phyloP scores from a whole-genome alignment of 2,113 vertebrate genomes.

The Chaetops frenatus region DNA sequence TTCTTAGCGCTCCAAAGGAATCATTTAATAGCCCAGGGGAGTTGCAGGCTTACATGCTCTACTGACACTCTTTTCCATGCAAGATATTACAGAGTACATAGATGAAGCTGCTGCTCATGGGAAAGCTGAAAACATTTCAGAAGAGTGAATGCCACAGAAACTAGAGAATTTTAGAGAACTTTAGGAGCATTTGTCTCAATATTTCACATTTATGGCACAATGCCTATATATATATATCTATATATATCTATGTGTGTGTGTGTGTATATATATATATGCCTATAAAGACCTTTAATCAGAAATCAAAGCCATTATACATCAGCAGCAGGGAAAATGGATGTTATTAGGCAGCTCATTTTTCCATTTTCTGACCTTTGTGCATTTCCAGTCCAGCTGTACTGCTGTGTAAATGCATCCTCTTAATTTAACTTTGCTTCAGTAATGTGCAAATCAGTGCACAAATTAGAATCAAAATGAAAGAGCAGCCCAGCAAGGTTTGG shows the following conservation, averaged over 20 bases:
- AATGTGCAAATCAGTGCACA: slow-evolving; percentile 3
- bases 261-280: neutral
- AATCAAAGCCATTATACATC: neutral
- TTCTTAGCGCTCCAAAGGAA: neutral
- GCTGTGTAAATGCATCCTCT: slow-evolving; percentile 20
- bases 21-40: neutral
- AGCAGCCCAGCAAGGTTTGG: neutral
- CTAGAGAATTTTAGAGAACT: neutral
- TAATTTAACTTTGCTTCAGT: slow-evolving; percentile 2
- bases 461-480: slow-evolving; percentile 23
- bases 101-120: neutral
- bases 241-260: neutral
- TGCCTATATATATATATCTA: neutral
- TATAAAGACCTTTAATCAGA: neutral
- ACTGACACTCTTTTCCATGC: neutral
- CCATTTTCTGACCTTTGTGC: neutral
- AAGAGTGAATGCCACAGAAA: neutral
- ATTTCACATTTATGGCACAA: neutral
- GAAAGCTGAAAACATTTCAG: neutral
- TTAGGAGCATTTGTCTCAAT: neutral
- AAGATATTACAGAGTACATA: neutral
- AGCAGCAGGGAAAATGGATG: neutral
- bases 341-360: neutral
- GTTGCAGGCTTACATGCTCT: neutral
- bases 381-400: neutral